Conservation (phyloP, 2,113 vertebrate species). For the Rhadina sibilatrix region DNA sequence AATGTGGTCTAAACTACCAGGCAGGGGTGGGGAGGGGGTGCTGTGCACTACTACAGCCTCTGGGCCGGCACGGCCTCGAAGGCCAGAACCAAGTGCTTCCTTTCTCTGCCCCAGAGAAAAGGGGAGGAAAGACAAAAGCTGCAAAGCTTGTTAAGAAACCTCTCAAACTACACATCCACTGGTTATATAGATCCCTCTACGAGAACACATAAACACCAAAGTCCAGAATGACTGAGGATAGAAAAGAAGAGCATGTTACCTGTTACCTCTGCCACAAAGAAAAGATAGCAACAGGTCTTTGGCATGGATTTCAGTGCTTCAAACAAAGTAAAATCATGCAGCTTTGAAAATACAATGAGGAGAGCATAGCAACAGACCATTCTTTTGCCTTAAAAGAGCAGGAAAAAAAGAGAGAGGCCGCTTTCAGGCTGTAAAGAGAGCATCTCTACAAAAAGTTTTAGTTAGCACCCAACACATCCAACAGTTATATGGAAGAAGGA, state of each 20-base stretch:
- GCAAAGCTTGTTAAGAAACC: not conserved
- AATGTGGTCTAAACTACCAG: accelerated
- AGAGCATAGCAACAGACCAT: not conserved
- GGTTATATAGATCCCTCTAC: not conserved
- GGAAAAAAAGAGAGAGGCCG: not conserved
- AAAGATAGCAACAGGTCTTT: not conserved
- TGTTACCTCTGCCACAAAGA: not conserved
- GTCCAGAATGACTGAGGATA: not conserved
- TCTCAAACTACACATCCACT: not conserved
- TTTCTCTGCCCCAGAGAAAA: not conserved
- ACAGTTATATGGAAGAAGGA: not conserved
- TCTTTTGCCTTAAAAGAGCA: not conserved
- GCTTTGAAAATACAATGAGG: not conserved
- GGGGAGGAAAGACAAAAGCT: accelerated
- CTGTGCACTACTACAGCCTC: accelerated
- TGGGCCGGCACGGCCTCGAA: not conserved
- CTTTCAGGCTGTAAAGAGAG: not conserved
- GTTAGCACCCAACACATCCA: not conserved
- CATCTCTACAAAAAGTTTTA: not conserved
- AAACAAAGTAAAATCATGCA: not conserved
- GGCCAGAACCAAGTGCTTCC: not conserved
- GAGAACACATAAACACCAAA: not conserved
- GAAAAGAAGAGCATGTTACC: not conserved
- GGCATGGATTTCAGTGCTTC: not conserved
- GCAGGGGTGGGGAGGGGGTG: not conserved